Percentiles rank a stretch among this genome's conserved stretches.
phyloP scores from a whole-genome alignment of 2,888 invertebrate species.

The Tiliacea citrago region DNA sequence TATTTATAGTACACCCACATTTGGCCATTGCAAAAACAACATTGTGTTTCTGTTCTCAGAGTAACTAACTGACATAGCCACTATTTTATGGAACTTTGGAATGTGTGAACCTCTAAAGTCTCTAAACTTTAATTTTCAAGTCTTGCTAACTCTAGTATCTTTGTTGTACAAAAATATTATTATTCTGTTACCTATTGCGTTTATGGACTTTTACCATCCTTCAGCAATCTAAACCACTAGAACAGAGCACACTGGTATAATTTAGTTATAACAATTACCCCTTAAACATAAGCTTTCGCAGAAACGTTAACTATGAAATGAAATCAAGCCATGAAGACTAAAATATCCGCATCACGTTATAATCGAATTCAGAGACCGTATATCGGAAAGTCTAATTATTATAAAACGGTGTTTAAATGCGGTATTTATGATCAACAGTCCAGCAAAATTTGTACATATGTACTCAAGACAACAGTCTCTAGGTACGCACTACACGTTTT shows the following conservation, averaged over 20 bases:
- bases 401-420: too few species aligned
- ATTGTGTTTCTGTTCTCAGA: not conserved
- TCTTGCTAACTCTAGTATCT: not conserved
- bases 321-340: not conserved
- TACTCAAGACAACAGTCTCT: conserved; percentile 7
- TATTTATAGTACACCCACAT: not conserved
- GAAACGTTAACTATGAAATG: too few species aligned
- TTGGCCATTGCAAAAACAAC: not conserved
- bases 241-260: not conserved
- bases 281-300: too few species aligned
- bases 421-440: too few species aligned
- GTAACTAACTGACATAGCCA: not conserved
- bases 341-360: not conserved
- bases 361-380: not conserved
- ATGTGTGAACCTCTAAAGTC: not conserved
- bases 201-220: not conserved
- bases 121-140: not conserved
- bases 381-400: not conserved
- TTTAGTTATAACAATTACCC: not conserved
- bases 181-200: not conserved
- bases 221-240: not conserved
- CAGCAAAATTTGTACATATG: not conserved
- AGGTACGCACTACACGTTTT: conserved; percentile 22
- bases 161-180: not conserved
- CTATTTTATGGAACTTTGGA: not conserved